phyloP scores from a whole-genome alignment of 2,888 invertebrate genomes.

The Noctua janthe region DNA sequence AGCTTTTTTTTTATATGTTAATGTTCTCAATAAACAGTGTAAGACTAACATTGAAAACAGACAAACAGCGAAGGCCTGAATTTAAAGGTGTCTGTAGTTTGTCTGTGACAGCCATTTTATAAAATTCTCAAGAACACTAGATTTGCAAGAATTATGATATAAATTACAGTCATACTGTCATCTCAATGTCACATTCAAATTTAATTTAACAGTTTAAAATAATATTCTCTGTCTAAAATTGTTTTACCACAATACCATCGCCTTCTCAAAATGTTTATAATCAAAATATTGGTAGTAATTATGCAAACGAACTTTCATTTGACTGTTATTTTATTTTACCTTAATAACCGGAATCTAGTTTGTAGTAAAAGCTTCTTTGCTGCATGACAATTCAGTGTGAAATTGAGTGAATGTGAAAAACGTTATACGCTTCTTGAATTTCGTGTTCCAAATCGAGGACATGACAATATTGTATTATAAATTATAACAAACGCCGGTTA shows the following conservation, averaged over 20 bases:
- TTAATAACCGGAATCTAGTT: not conserved
- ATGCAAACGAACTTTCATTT: slow-evolving; percentile 22
- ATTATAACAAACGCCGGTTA: not conserved
- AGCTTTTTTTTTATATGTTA: too few relatives aligned
- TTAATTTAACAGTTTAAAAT: slow-evolving; percentile 4
- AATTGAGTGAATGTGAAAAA: slow-evolving; percentile 6
- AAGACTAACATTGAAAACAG: not conserved
- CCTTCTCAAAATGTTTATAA: slow-evolving; percentile 21
- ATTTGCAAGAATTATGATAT: slow-evolving; percentile 13
- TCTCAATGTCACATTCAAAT: slow-evolving; percentile 2
- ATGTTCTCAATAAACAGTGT: not conserved
- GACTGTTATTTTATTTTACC: slow-evolving; percentile 14
- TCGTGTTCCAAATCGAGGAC: slow-evolving; percentile 9
- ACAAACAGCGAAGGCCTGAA: not conserved
- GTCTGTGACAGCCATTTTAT: not conserved
- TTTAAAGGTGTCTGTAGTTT: slow-evolving; percentile 8
- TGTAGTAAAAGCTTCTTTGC: not conserved
- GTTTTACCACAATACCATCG: not conserved
- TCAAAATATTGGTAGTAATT: slow-evolving; percentile 44
- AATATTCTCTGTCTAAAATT: slow-evolving; percentile 17
- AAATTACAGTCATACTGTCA: not conserved
- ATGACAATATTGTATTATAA: slow-evolving; percentile 2
- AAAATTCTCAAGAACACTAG: slow-evolving; percentile 4
- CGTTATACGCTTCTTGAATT: slow-evolving; percentile 9
- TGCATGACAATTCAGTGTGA: not conserved